Base-by-base conservation (phyloP, 35 echinoderm and acorn worm genomes). In the Stichopus chloronotus region DNA sequence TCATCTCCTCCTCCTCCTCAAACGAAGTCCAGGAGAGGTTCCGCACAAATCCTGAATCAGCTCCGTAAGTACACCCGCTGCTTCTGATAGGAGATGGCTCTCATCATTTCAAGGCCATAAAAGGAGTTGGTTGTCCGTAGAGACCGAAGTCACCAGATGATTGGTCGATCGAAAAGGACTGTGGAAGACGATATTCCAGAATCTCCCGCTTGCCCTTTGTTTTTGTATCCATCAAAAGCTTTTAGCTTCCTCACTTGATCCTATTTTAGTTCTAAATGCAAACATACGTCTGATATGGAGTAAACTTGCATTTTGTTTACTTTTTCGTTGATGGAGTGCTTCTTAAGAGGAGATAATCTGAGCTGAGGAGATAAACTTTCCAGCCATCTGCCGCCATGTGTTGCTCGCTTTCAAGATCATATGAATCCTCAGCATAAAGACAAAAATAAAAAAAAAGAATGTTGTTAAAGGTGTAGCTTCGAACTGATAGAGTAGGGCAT, bases 21-120 rank as follows among this genome's bases (percentile, higher is more conserved):
- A 7, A n/a, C 8, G 5, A 82, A 83, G 55, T 0, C 55, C 5
- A 83, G 80, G 19, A 83, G 80, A n/a, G 80, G 55, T 55, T 83
- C 80, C 1, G 80, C 80, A 14, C 80, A 83, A 20, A 83, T 83
- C 25, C 55, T 83, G 8, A 83, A 83, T 83, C 80, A 83, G 19
- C 80, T 83, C 12, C 25, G 80, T 83, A 20, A 83, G 80, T 83
- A 4, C 16, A 12, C 9, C 52, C 61, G 19, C 61, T 65, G 30
- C 30, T 43, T 43, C 30, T 76, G 72, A 76, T 76, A 76, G 13
- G 4, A 43, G 30, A 43, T 43, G 30, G 30, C 30, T 43, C 30
- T 43, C 30, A 43, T 43, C 30, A 43, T 43, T 43, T 43, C 30
- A 3, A 43, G 30, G 3, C 30, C 30, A 43, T 43, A 43, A 43